Evolutionary conservation across 2,888 invertebrate species (phyloP).

Genomic region (Drosophila anceps): DNA sequence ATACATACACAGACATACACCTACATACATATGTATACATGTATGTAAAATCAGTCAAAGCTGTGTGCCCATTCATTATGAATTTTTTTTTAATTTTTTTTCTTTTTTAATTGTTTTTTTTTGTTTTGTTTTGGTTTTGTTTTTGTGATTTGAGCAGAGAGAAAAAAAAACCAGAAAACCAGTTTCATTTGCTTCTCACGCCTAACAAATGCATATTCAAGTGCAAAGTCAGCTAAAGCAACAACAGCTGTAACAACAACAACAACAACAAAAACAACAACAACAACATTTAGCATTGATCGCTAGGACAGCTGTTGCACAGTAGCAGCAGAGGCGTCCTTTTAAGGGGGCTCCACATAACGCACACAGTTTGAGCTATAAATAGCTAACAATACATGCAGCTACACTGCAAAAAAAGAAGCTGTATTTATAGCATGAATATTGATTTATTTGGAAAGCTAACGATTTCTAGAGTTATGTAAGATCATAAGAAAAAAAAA

Average conservation of each 20-base stretch:
- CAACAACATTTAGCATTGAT: conserved; percentile 7
- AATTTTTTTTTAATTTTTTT: neutral
- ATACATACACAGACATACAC: neutral
- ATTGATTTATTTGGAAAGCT: neutral
- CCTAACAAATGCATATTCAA: conserved; percentile 50
- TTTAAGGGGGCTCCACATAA: neutral
- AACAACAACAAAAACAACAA: conserved; percentile 20
- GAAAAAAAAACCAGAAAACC: conserved; percentile 24
- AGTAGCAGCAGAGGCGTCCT: conserved; percentile 45
- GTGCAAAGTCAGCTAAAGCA: conserved; percentile 51
- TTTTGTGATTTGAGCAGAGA: neutral
- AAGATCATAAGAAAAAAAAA: neutral
- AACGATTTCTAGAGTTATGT: neutral
- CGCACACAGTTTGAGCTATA: neutral
- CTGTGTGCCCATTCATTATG: neutral
- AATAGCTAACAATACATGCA: neutral
- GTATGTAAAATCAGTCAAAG: neutral
- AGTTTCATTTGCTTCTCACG: conserved; percentile 32
- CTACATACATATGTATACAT: neutral
- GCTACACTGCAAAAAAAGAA: neutral
- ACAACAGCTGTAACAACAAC: conserved; percentile 16
- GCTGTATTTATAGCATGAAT: neutral
- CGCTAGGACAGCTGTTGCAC: conserved; percentile 34
- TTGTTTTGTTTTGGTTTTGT: neutral
- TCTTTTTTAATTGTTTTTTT: neutral